Conservation (phyloP, 1,140 invertebrate genomes). For the Trachymyrmex cornetzi region DNA sequence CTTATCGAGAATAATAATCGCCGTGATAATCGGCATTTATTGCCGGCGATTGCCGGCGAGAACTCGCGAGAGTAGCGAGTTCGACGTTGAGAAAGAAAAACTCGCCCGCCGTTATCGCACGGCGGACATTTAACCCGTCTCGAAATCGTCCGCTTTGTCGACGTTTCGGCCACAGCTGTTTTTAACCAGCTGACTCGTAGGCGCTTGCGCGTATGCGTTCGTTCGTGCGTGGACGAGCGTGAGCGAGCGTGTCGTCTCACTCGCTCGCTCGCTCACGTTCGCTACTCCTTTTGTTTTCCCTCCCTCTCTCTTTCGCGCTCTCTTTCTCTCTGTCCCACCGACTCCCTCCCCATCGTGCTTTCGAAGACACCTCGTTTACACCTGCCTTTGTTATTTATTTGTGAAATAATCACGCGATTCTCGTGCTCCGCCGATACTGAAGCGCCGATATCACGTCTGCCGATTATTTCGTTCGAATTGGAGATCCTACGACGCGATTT, state of each 20-base stretch:
- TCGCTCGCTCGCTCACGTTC: slow-evolving; percentile 18
- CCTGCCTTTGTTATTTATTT: slow-evolving; percentile 22
- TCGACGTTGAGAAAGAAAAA: background rate
- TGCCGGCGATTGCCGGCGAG: background rate
- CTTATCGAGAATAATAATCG: slow-evolving; percentile 25
- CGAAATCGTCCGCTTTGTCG: slow-evolving; percentile 56
- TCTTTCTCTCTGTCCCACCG: background rate
- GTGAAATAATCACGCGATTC: slow-evolving; percentile 15
- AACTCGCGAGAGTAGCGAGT: background rate
- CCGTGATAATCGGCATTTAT: background rate
- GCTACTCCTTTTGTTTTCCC: slow-evolving; percentile 47
- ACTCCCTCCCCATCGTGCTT: background rate
- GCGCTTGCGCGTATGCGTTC: slow-evolving; percentile 71
- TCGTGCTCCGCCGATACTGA: background rate
- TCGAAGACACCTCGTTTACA: slow-evolving; percentile 8
- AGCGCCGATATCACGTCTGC: background rate
- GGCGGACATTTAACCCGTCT: slow-evolving; percentile 67
- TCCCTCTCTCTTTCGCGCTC: slow-evolving; percentile 20
- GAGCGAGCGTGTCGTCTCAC: slow-evolving; percentile 43
- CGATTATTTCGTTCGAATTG: background rate
- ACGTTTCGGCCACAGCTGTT: slow-evolving; percentile 84
- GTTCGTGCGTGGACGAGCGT: slow-evolving; percentile 32
- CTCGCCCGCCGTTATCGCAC: background rate
- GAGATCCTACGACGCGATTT: no score
- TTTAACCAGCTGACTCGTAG: slow-evolving; percentile 85